Evolutionary conservation across 1,140 invertebrate species (phyloP), one percentile per base, ranked within the genome.

Genomic region (Physella acuta): DNA sequence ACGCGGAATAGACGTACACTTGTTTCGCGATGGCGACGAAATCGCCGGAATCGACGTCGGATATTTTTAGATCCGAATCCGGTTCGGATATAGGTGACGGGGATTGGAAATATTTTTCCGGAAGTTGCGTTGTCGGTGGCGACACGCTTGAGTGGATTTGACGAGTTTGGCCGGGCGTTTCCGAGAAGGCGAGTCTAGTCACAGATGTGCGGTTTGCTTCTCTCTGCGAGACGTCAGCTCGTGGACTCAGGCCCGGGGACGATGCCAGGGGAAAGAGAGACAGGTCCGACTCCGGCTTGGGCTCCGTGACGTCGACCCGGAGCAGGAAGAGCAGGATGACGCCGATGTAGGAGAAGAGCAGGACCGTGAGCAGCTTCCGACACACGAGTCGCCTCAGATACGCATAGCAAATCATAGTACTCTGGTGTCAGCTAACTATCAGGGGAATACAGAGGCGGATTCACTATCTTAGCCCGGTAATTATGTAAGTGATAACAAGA

Each of bases 1-100:
- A 73, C 3, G 72, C 72, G 17, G 72, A 73, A 39, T 71, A 73
- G 37, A 71, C 65, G 63, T 58, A 73, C 11, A 64, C 53, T 17
- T 55, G 65, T 52, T 55, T 34, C 0, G 39, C 55, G 2, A 73
- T 20, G 20, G 14, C 28, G 3, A 61, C 20, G 44, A 73, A 73
- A 39, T 60, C 70, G n/a, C 60, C 65, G 53, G 26, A 16, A 16
- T 26, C 24, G 20, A 39, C 44, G n/a, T 34, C 39, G 26, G 4
- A 26, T 26, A 33, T 3, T 20, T 33, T n/a, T 34, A 20, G 4
- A 53, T 51, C 51, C 17, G 28, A 11, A 33, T 39, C 44, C 1
- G 60, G 60, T 17, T 62, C 60, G 3, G 24, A 17, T 34, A 62
- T 34, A 24, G 60, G 60, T n/a, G 30, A 49, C 36, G 8, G 60